Evolutionary conservation across 2,113 vertebrate species (phyloP), one percentile per base, ranked within the genome.

Genomic region (Cheilinus undulatus): DNA sequence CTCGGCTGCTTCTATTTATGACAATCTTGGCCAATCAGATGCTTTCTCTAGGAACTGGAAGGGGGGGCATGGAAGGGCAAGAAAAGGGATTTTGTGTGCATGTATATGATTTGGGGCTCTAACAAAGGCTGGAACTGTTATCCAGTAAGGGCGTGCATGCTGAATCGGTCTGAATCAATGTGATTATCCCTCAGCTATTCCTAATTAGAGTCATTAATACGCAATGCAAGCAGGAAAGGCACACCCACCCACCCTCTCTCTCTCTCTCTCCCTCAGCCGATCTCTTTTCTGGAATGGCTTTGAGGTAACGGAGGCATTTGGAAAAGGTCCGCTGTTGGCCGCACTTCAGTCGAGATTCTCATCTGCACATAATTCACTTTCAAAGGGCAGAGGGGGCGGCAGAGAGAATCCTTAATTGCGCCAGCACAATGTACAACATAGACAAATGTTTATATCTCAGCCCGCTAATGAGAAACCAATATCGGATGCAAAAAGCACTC

Each of bases 391-490:
- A 78, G 82, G 86, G 82, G 85, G 79, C 65, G 66, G 84, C 77
- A 81, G 76, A 88, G 83, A 82, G 78, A 82, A 87, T 88, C 85
- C 86, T 80, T 91, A 92, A 92, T 93, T 93, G 91, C 69, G 22
- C 78, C 85, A 59, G 83, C 86, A 84, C 73, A 65, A 48, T 86
- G 87, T 86, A 88, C 87, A 90, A 88, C 91, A 90, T 75, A 90
- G 89, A 93, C 87, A 90, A 92, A 93, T 93, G 92, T 91, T 92
- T 90, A 90, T 86, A 89, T 91, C 89, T 82, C 87, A 58, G 83
- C 86, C 83, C 84, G 71, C 85, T 93, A 92, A 93, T 92, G 91
- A 91, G 89, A 92, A 92, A 92, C 89, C 89, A 88, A 92, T 93
- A 91, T 90, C 74, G 72, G 85, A 90, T 88, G 84, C 86, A 86